Base-by-base conservation (phyloP, 2,797 vertebrate species). In the Falco concolor region DNA sequence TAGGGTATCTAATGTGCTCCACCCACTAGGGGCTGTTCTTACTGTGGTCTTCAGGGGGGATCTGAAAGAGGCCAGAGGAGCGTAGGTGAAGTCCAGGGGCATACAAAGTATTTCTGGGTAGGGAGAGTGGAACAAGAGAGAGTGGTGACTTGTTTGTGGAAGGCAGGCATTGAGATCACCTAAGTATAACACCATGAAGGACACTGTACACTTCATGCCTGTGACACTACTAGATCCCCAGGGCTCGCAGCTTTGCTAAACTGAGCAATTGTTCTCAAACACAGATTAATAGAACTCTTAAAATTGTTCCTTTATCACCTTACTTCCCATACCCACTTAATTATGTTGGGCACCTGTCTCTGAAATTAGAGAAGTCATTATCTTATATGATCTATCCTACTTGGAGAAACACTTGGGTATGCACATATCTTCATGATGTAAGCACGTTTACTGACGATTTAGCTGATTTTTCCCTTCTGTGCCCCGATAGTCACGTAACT, bases 201-300 rank as follows among this genome's bases (percentile, higher is more conserved):
- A n/a, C n/a, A 13, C 5, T 57, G 67, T 21, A 21, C 3, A 0
- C 61, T 23, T 86, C 45, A 13, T 61, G 28, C 24, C 23, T 61
- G 24, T 85, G 77, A 50, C 9, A 3, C 24, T 81, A 45, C 73
- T 91, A 90, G 57, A 70, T 96, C 19, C n/a, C 25, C n/a, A 85
- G 84, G 45, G 15, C 87, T 50, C 40, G 36, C 44, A 18, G 44
- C 86, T 96, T 96, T 96, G 63, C 79, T 93, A 92, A 97, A 94
- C 25, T 44, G 90, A 94, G 76, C 77, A 38, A 57, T 44, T 89
- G n/a, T 93, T 94, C 91, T 74, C 49, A 75, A 96, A 95, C 61
- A 64, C 47, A 75, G 27, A 32, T 53, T 73, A 84, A 57, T 49
- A 93, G 86, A 89, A 84, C n/a, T 42, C 50, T 34, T 59, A 61